Evolutionary conservation across 2,888 invertebrate species (phyloP).

Genomic region (Tachystola acroxantha): DNA sequence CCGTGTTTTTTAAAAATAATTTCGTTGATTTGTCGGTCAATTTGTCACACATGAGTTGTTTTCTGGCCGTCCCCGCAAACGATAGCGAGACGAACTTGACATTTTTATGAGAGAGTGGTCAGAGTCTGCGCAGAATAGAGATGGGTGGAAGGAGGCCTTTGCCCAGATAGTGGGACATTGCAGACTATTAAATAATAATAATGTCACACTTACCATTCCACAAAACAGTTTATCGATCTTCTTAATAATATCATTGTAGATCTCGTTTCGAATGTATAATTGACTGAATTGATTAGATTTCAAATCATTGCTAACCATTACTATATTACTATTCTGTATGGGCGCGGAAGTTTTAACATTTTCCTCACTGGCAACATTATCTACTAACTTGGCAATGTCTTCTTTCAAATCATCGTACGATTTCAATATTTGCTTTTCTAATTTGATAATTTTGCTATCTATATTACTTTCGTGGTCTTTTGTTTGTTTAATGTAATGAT

Average conservation of each 20-base stretch:
- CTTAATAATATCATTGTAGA: conserved; percentile 61
- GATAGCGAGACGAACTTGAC: no score
- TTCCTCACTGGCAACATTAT: conserved; percentile 42
- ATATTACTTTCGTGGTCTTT: conserved; percentile 56
- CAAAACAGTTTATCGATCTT: conserved; percentile 66
- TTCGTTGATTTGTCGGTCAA: no score
- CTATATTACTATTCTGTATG: conserved; percentile 55
- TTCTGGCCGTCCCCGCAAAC: no score
- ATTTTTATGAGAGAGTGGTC: no score
- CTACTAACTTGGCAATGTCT: conserved; percentile 45
- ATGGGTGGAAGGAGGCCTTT: no score
- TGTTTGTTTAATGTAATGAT: conserved; percentile 64
- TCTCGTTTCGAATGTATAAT: conserved; percentile 51
- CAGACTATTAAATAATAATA: no score
- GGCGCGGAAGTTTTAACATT: conserved; percentile 37
- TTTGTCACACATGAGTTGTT: no score
- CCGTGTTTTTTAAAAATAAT: not conserved
- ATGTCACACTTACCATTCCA: conserved; percentile 56
- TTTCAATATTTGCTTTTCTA: conserved; percentile 51
- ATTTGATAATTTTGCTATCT: conserved; percentile 50
- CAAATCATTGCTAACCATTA: conserved; percentile 52
- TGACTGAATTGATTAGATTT: conserved; percentile 50
- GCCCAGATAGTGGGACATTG: no score
- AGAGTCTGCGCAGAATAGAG: no score
- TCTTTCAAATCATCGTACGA: conserved; percentile 55